Conservation (phyloP, 53 echinoderm and acorn worm species). For the Zoroaster sp. region DNA sequence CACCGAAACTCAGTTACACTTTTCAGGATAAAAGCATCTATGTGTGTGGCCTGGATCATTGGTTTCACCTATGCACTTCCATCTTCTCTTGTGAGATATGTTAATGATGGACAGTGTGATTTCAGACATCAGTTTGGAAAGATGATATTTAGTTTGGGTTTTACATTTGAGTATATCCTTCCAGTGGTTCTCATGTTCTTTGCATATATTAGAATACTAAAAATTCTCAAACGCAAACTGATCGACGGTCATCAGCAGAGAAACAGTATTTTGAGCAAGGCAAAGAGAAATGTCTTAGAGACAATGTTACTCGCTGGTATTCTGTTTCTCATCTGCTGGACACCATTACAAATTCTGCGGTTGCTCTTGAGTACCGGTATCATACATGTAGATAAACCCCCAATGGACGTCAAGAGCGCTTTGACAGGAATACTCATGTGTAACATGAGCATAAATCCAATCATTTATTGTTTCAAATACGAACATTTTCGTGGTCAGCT, state of each 20-base stretch:
- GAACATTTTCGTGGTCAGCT: slow-evolving; percentile 1
- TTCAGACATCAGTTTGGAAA: background rate
- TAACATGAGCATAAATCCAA: background rate
- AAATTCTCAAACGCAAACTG: background rate
- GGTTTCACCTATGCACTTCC: background rate
- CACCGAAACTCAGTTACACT: background rate
- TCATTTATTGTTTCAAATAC: slow-evolving; percentile 14
- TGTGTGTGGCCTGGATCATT: background rate
- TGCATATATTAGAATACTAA: background rate
- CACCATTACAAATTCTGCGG: background rate
- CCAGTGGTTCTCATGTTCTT: background rate
- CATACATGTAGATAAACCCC: background rate
- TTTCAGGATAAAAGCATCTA: background rate
- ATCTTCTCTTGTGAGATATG: background rate
- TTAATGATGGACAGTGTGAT: background rate
- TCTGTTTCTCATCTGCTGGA: background rate
- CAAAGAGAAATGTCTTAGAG: background rate
- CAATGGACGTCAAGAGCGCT: no score
- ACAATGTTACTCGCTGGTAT: background rate
- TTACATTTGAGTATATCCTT: background rate
- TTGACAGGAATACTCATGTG: background rate
- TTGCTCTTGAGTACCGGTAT: background rate
- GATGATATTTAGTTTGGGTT: slow-evolving; percentile 20
- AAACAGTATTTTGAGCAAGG: background rate
- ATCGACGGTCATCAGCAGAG: background rate